phyloP scores from a whole-genome alignment of 2,113 vertebrate genomes.

The Cyanoderma ruficeps region DNA sequence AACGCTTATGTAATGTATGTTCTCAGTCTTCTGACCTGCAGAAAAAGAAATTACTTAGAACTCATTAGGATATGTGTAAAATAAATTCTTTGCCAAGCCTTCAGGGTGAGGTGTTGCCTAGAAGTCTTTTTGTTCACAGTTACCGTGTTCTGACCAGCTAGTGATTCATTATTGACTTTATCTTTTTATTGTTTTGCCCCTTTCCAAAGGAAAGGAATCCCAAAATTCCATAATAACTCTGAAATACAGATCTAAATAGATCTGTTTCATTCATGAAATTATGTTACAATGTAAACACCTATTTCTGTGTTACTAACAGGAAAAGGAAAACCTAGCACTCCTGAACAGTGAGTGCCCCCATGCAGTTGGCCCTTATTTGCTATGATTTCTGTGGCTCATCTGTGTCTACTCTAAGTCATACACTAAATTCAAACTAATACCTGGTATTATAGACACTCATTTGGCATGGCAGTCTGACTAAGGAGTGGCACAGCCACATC shows the following conservation, averaged over 20 bases:
- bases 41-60: background rate
- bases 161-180: conserved; percentile 18
- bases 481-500: background rate
- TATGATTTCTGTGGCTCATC: background rate
- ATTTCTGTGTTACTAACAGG: background rate
- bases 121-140: background rate
- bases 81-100: conserved; percentile 10
- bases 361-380: background rate
- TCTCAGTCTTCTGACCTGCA: background rate
- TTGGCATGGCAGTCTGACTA: background rate
- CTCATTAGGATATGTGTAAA: background rate
- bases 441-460: background rate
- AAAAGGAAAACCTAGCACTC: background rate
- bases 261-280: background rate
- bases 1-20: background rate
- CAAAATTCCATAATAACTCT: background rate
- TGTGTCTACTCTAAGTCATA: background rate
- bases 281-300: background rate
- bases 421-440: background rate
- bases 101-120: conserved; percentile 15
- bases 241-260: background rate
- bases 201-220: background rate
- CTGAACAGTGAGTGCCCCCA: background rate
- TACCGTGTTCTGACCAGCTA: background rate
- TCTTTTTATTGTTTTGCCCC: background rate